Base-by-base conservation (phyloP, 2,888 invertebrate genomes). In the Pogonocherus hispidulus region DNA sequence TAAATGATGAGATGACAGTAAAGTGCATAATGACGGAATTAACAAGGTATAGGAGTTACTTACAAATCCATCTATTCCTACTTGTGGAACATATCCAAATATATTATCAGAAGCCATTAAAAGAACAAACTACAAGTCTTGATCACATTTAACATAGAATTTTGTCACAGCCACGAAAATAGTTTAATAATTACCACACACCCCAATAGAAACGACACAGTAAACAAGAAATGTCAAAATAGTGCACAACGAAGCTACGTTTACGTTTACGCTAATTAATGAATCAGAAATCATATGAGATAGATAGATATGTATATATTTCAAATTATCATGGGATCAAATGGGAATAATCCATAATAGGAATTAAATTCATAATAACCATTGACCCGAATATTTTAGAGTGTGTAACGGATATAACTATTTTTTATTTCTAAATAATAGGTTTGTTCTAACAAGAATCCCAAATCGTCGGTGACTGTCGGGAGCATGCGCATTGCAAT, bases 31-130 rank as follows among this genome's bases (percentile, higher is more conserved):
- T 23, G 22, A 49, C 14, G 2, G 3, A 4, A 49, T 3, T 23
- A 27, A 52, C 23, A 27, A 27, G 11, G 27, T n/a, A 19, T 54
- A 54, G 1, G 23, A 66, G 66, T 23, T 67, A 83, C 86, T 85
- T 80, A 86, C 86, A 79, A 80, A 83, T 78, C 83, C 84, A 77
- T 85, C 84, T 68, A 80, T 78, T 67, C 81, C 83, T 71, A 85
- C 76, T 75, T 82, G 81, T 51, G 86, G 85, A 73, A 84, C 82
- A 75, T 84, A 86, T 66, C 86, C 86, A 77, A 82, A 85, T 70
- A 84, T 80, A 78, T 80, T 83, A 74, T 85, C 84, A 71, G 84
- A 80, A 80, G 85, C 86, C 86, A 86, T 86, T 81, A 80, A 80
- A 80, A 75, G 57, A 37, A 35, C 57, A 66, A 59, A 44, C 56